phyloP scores from a whole-genome alignment of 2,113 vertebrate genomes.

The Hippoglossus stenolepis region DNA sequence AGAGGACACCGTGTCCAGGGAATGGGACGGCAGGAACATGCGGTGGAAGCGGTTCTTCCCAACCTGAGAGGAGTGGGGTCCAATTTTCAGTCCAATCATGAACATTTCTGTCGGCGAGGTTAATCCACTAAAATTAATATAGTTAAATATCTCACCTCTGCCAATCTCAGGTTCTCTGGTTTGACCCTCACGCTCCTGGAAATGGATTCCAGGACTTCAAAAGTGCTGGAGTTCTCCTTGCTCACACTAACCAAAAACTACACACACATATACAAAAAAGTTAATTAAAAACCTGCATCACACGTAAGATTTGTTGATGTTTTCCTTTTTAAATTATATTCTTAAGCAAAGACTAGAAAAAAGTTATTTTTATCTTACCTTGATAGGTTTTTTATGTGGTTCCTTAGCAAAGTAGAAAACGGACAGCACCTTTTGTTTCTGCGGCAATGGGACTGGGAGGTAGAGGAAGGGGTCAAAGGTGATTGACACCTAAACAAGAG shows the following conservation, averaged over 20 bases:
- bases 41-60: conserved; percentile 91
- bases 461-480: conserved; percentile 99
- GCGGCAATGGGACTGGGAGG: conserved; percentile 94
- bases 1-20: conserved; percentile 89
- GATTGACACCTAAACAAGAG: conserved; percentile 90
- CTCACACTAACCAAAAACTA: conserved; percentile 97
- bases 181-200: conserved; percentile 90
- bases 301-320: neutral
- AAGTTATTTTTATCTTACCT: conserved; percentile 81
- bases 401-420: conserved; percentile 96
- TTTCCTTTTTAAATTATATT: neutral
- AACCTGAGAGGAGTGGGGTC: conserved; percentile 80
- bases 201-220: conserved; percentile 93
- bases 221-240: conserved; percentile 94
- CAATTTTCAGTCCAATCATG: neutral
- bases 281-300: neutral
- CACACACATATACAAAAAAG: conserved; percentile 25
- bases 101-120: neutral
- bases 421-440: conserved; percentile 97
- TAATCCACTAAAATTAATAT: neutral
- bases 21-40: conserved; percentile 88
- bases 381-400: conserved; percentile 95
- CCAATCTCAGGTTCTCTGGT: conserved; percentile 91
- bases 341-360: neutral
- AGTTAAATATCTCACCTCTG: conserved; percentile 84